phyloP scores from a whole-genome alignment of 2,797 vertebrate species.

The Sebastolobus altivelis region DNA sequence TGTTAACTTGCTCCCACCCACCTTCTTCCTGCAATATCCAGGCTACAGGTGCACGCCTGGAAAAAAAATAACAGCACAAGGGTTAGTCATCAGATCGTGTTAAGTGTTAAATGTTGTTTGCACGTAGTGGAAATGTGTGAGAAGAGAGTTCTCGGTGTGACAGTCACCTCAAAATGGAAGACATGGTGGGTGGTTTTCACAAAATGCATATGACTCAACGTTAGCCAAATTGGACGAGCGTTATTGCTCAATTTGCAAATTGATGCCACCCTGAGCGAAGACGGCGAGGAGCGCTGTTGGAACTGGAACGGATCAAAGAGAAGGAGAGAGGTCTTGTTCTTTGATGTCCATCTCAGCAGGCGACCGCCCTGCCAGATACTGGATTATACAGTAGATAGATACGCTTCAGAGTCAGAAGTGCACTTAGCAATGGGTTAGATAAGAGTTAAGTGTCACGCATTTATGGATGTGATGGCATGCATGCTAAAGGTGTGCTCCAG shows the following conservation, averaged over 20 bases:
- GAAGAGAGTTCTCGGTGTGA: conserved; percentile 1
- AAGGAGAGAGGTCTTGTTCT: conserved; percentile 13
- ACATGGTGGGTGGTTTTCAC: conserved; percentile 27
- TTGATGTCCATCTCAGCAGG: conserved; percentile 30
- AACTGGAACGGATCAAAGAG: background rate
- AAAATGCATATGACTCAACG: conserved; percentile 22
- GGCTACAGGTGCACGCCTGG: conserved; percentile 3
- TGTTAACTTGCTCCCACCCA: conserved; percentile 17
- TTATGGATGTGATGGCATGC: conserved; percentile 44
- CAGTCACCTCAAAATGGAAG: conserved; percentile 25
- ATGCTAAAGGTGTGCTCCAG: conserved; percentile 36
- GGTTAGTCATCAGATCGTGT: conserved; percentile 23
- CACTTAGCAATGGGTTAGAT: conserved; percentile 33
- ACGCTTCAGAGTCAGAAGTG: conserved; percentile 19
- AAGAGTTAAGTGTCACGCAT: conserved; percentile 39
- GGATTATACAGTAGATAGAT: conserved; percentile 5
- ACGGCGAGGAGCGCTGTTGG: conserved; percentile 14
- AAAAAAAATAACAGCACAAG: background rate
- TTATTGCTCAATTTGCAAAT: conserved; percentile 30
- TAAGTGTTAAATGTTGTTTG: conserved; percentile 15
- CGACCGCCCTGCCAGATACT: background rate
- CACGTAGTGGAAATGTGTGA: conserved; percentile 13
- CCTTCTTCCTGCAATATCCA: conserved; percentile 16
- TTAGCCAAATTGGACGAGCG: conserved; percentile 23
- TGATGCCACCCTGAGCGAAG: background rate